Evolutionary conservation across 2,113 vertebrate genomes (phyloP).

Genomic region (Rhinichthys klamathensis): DNA sequence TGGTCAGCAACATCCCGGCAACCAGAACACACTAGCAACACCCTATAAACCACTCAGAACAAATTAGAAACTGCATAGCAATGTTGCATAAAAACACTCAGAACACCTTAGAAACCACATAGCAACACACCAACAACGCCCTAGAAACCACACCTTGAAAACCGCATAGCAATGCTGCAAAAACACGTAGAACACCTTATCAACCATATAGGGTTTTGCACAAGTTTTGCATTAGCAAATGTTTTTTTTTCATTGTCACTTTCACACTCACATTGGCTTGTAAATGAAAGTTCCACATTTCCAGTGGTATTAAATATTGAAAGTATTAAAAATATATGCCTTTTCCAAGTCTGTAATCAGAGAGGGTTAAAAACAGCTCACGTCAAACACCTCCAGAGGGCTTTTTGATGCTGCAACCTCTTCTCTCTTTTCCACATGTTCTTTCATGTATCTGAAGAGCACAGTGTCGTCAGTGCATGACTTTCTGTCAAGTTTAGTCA

Average conservation of each 20-base stretch:
- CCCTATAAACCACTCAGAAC: too few relatives aligned
- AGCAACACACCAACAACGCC: too few relatives aligned
- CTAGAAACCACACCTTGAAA: too few relatives aligned
- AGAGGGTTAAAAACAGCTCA: slow-evolving; percentile 12
- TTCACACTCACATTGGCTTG: slow-evolving; percentile 20
- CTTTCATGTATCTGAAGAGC: slow-evolving; percentile 65
- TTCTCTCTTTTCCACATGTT: slow-evolving; percentile 58
- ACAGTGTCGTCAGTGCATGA: slow-evolving; percentile 61
- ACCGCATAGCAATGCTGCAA: too few relatives aligned
- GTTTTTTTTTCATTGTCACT: background rate
- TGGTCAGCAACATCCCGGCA: too few relatives aligned
- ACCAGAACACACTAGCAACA: too few relatives aligned
- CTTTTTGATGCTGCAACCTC: slow-evolving; percentile 36
- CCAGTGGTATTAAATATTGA: background rate
- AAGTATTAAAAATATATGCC: slow-evolving; percentile 1
- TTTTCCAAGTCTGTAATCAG: background rate
- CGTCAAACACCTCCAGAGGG: slow-evolving; percentile 25
- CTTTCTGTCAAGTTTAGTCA: slow-evolving; percentile 68
- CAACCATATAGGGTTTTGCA: background rate
- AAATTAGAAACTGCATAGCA: too few relatives aligned
- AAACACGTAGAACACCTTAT: background rate
- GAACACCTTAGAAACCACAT: too few relatives aligned
- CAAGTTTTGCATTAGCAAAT: background rate
- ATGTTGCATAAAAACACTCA: too few relatives aligned
- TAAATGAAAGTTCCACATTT: slow-evolving; percentile 15